These are phyloP conservation scores for Brachypteracias leptosomus DNA, from an alignment of 2,113 vertebrate species.

Conservation along the genomic window DNA sequence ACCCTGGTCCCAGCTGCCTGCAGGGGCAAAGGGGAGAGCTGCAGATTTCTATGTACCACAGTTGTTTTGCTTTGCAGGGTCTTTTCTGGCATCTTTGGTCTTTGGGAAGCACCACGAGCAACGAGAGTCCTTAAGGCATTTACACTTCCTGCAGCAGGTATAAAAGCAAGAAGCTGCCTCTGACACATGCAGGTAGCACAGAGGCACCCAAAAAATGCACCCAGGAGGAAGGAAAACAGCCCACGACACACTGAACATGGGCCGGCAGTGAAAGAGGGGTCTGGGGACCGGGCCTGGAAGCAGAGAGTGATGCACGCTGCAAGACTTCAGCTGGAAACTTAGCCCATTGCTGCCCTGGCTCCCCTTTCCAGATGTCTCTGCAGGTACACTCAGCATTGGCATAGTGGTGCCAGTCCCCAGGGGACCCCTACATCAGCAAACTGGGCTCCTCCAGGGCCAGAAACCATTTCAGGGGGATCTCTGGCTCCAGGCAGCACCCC, in stretches of 20 bases:
- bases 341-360: not conserved
- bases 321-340: not conserved
- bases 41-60: rapidly evolving
- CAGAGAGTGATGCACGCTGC: not conserved
- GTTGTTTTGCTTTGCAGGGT: not conserved
- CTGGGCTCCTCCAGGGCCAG: not conserved
- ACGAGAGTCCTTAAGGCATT: rapidly evolving
- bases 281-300: not conserved
- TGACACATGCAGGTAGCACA: rapidly evolving
- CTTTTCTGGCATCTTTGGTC: not conserved
- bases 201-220: not conserved
- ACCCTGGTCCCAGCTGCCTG: not conserved
- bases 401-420: not conserved
- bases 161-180: not conserved
- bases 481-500: not conserved
- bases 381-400: rapidly evolving
- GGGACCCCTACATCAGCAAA: not conserved
- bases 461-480: not conserved
- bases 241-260: rapidly evolving
- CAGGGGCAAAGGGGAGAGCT: not conserved
- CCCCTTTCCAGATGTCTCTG: rapidly evolving
- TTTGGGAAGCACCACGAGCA: not conserved
- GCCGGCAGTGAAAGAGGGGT: not conserved
- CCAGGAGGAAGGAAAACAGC: not conserved
- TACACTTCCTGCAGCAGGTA: not conserved